phyloP scores from a whole-genome alignment of 2,113 vertebrate genomes.

The Zosterops pallidus region DNA sequence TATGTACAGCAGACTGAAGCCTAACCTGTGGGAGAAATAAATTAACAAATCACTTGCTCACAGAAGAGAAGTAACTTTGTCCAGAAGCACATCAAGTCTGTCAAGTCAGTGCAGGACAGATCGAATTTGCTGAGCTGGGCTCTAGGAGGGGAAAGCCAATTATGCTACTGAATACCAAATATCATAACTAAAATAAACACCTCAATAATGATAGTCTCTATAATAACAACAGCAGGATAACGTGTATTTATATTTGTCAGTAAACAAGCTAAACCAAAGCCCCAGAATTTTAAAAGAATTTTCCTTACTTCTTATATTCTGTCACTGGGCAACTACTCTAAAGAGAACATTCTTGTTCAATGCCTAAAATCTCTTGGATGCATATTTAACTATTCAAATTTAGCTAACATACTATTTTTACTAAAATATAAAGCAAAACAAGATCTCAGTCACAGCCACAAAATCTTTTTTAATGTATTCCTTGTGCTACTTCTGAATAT shows the following conservation, averaged over 20 bases:
- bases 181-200: constrained; percentile 59
- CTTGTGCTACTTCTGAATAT: constrained; percentile 99
- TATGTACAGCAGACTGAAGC: not conserved
- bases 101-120: constrained; percentile 4
- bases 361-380: constrained; percentile 34
- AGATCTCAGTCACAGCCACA: constrained; percentile 91
- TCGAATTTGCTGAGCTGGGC: constrained; percentile 1
- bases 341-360: constrained; percentile 36
- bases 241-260: constrained; percentile 38
- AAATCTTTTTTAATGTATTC: constrained; percentile 99
- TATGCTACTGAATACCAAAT: constrained; percentile 54
- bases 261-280: constrained; percentile 36
- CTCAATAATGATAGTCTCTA: constrained; percentile 49
- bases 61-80: not conserved
- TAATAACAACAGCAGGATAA: constrained; percentile 41
- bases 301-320: not conserved
- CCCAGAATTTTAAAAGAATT: constrained; percentile 6
- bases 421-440: constrained; percentile 83
- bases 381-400: constrained; percentile 65
- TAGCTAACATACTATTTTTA: constrained; percentile 70
- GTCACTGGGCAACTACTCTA: constrained; percentile 30
- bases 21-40: not conserved
- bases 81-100: not conserved
- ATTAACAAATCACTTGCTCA: not conserved
- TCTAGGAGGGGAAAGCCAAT: constrained; percentile 12